Evolutionary conservation across 2,113 vertebrate species (phyloP).

Genomic region (Elanus axillaris): DNA sequence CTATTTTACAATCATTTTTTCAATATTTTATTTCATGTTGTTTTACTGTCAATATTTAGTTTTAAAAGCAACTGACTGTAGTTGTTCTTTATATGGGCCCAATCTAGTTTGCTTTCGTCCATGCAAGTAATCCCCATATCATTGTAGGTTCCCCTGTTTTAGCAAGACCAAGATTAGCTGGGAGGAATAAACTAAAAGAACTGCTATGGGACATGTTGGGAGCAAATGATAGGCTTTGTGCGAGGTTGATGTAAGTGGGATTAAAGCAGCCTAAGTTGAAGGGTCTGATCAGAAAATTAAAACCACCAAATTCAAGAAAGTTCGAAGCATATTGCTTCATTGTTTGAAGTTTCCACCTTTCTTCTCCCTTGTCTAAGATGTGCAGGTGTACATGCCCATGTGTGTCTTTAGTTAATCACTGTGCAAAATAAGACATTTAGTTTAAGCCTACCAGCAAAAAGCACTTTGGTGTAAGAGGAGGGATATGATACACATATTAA

Average conservation of each 20-base stretch:
- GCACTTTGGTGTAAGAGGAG: not conserved
- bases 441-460: not conserved
- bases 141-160: not conserved
- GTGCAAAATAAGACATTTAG: not conserved
- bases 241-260: not conserved
- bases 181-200: not conserved
- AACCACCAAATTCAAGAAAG: not conserved
- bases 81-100: not conserved
- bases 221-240: not conserved
- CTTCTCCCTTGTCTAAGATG: not conserved
- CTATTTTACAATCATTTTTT: slow-evolving; percentile 72
- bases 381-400: not conserved
- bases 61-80: not conserved
- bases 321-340: not conserved
- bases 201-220: not conserved
- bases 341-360: not conserved
- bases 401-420: not conserved
- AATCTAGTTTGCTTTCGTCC: not conserved
- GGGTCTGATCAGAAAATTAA: not conserved
- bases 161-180: not conserved
- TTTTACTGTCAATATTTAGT: not conserved
- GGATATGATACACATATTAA: not conserved
- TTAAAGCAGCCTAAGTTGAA: not conserved
- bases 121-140: not conserved
- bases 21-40: not conserved